Base-by-base conservation (phyloP, 2,797 vertebrate species). In the Hemitrygon akajei region DNA sequence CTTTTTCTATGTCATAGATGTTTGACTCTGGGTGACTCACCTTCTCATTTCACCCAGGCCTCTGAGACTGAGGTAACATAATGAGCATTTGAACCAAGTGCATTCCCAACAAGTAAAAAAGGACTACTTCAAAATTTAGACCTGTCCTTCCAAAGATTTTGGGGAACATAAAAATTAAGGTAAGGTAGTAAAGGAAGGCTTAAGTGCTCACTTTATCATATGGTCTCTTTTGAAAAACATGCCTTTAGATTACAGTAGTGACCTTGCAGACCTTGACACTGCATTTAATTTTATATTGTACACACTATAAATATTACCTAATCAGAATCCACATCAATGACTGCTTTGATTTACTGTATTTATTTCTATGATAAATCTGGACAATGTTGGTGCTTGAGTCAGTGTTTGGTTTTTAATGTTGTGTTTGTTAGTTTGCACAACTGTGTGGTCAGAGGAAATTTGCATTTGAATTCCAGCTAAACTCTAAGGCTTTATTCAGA, bases 401-500 rank as follows among this genome's bases (percentile, higher is more conserved):
- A 18, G 40, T 27, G 20, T 5, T 71, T 20, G 47, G 11, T 60
- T 91, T 91, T 71, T 91, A 7, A 91, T 11, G 22, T 47, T 92
- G 63, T 71, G 63, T 37, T 34, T 34, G 7, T 91, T 91, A 37
- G 34, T 92, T 92, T 92, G 12, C 7, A 56, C 56, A 92, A 66
- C 18, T 18, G 14, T 2, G 27, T 93, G 91, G 40, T 76, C 71
- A 56, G 40, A 56, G 37, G 40, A 93, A 92, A 76, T 56, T 76
- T 93, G 27, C 37, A 76, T n/a, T 22, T 58, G 71, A 93, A 93
- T 40, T 56, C 25, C 47, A 75, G 71, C 12, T 76, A 25, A 91
- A 63, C 14, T 73, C 25, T 18, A 92, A 92, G 40, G 40, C 91
- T 93, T 93, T 76, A 93, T 56, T 93, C 71, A 30, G 71, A 58